phyloP scores from a whole-genome alignment of 23 tunicate species.

The Halocynthia roretzi region DNA sequence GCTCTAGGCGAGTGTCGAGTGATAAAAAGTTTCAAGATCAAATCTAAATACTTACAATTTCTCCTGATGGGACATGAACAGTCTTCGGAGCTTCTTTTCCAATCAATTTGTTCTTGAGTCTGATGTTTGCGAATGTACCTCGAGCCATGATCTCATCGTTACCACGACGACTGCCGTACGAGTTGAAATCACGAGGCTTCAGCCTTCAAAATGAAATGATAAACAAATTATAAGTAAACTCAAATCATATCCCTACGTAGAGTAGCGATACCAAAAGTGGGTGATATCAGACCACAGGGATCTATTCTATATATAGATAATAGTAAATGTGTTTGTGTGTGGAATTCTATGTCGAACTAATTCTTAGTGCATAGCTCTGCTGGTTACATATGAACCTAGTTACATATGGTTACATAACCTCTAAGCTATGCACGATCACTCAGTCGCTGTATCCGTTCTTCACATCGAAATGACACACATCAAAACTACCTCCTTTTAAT shows the following conservation, averaged over 20 bases:
- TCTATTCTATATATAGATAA: too few relatives aligned
- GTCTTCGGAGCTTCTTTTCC: conserved; percentile 94
- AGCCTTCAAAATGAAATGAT: conserved; percentile 25
- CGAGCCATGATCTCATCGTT: conserved; percentile 95
- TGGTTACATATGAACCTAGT: too few relatives aligned
- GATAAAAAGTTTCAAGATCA: not conserved
- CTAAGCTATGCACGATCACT: not conserved
- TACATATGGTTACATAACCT: too few relatives aligned
- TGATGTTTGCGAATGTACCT: conserved; percentile 95
- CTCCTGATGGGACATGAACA: conserved; percentile 59
- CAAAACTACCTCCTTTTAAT: not conserved
- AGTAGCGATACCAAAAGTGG: too few relatives aligned
- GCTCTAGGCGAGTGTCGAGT: too few relatives aligned
- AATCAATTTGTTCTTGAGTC: conserved; percentile 78
- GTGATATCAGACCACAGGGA: too few relatives aligned
- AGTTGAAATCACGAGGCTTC: conserved; percentile 86
- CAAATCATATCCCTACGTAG: too few relatives aligned
- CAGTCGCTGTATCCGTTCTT: not conserved
- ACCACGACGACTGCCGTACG: conserved; percentile 98
- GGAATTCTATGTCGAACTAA: too few relatives aligned
- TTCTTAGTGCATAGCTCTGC: too few relatives aligned
- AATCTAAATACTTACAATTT: conserved; percentile 38
- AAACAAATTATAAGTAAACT: too few relatives aligned
- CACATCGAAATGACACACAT: not conserved
- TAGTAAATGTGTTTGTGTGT: too few relatives aligned